Base-by-base conservation (phyloP, 1,140 invertebrate species). In the Papilio polyxenes region DNA sequence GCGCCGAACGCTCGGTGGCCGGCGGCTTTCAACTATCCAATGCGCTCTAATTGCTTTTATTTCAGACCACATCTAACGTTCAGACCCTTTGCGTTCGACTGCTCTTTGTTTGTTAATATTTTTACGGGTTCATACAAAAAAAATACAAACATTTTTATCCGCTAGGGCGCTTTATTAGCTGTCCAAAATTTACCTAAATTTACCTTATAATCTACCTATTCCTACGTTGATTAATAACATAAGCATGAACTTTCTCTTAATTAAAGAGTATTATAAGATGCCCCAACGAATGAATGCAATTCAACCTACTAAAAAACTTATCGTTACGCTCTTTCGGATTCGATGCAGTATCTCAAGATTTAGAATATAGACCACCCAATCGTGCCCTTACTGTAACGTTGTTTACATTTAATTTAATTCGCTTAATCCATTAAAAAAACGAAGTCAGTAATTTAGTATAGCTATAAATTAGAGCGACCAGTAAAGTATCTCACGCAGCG, bases 1-100 rank as follows among this genome's bases (percentile, higher is more conserved):
- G 88, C 89, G 88, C 87, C 83, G 85, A 87, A 84, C 86, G 83
- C 85, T 88, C 88, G 91, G 92, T 85, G 83, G 86, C 89, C 89
- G 91, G 92, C 86, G 78, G 85, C 90, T 91, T 91, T 91, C 83
- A 91, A 88, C 82, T 89, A 82, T 81, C 82, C 81, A 83, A 80
- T 80, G 44, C 75, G 85, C 80, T 85, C 83, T 81, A 84, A 76
- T 82, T 87, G 85, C 86, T 89, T 88, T 90, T 91, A 89, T 91
- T 89, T 90, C 85, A 88, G 83, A 81, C 86, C 86, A 87, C 83
- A 88, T 89, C 87, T 90, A 91, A 91, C 86, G 87, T 88, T 31
- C 85, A 82, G 75, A 83, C 85, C 85, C 75, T 31, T 62, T 80
- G 80, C 31, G 23, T 72, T 48, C 65, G 62, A 48, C 75, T 82